Evolutionary conservation across 1,140 invertebrate species (phyloP).

Genomic region (Zelostemma sp.): DNA sequence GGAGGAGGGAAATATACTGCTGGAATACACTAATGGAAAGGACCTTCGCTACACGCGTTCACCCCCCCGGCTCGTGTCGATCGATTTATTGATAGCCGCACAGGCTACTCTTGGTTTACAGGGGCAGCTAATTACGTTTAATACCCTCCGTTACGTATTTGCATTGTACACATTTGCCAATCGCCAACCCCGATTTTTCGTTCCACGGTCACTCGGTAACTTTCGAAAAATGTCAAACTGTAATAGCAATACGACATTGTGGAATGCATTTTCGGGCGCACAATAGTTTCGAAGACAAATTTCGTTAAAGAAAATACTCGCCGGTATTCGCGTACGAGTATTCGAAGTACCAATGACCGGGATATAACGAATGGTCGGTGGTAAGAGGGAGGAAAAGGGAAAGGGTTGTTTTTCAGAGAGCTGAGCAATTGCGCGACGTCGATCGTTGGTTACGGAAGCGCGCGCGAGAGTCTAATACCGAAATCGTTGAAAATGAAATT

Average conservation of each 20-base stretch:
- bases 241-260: no score
- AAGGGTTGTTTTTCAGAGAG: no score
- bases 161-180: constrained; percentile 55
- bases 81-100: constrained; percentile 62
- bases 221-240: not conserved
- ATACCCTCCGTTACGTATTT: constrained; percentile 66
- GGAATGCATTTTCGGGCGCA: no score
- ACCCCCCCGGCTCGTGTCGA: constrained; percentile 47
- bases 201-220: not conserved
- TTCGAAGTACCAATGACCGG: no score
- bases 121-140: constrained; percentile 66
- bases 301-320: no score
- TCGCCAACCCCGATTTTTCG: constrained; percentile 11
- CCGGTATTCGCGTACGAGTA: no score
- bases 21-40: constrained; percentile 57
- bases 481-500: constrained; percentile 63
- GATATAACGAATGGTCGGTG: no score
- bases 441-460: constrained; percentile 21
- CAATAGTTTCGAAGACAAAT: no score
- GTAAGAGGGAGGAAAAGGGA: constrained; percentile 14
- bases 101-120: constrained; percentile 55
- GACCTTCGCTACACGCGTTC: constrained; percentile 38
- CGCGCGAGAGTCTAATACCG: constrained; percentile 30
- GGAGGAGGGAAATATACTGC: constrained; percentile 29
- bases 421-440: constrained; percentile 23